Percentiles rank a stretch among this genome's conserved stretches.
Conservation (phyloP, 92 coral and sea anemone species). For the Epizoanthus illoricatus region DNA sequence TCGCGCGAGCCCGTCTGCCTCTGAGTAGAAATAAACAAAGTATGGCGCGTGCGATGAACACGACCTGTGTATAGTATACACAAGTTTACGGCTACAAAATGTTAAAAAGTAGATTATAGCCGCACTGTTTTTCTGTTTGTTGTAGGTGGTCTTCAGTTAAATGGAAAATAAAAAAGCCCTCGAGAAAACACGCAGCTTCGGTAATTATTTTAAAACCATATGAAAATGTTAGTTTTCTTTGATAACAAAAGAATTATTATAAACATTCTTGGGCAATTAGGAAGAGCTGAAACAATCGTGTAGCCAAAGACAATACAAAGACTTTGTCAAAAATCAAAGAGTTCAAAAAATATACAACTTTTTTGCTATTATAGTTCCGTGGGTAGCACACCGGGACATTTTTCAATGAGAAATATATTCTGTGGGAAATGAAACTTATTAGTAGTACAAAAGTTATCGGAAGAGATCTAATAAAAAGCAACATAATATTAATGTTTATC, state of each 20-base stretch:
- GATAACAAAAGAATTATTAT: constrained; percentile 64
- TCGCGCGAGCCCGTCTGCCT: constrained; percentile 12
- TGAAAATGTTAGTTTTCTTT: constrained; percentile 90
- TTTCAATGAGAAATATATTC: constrained; percentile 33
- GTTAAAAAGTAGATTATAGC: constrained; percentile 79
- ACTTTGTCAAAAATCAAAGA: constrained; percentile 77
- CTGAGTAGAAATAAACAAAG: constrained; percentile 28
- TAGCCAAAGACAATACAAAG: constrained; percentile 59
- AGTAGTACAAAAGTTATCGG: constrained; percentile 40
- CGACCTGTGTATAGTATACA: constrained; percentile 32
- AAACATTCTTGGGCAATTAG: constrained; percentile 82
- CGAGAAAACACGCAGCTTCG: constrained; percentile 62
- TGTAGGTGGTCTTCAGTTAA: constrained; percentile 66
- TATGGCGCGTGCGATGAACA: constrained; percentile 31
- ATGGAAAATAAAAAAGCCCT: constrained; percentile 61
- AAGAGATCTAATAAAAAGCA: constrained; percentile 44
- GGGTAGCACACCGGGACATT: constrained; percentile 34
- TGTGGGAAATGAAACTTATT: constrained; percentile 42
- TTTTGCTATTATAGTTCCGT: constrained; percentile 17
- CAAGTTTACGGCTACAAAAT: constrained; percentile 66
- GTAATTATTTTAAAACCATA: constrained; percentile 82
- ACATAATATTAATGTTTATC: constrained; percentile 56
- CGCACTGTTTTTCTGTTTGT: constrained; percentile 57
- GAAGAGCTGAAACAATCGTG: constrained; percentile 67
- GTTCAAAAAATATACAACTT: constrained; percentile 42